phyloP scores from a whole-genome alignment of 2,888 invertebrate genomes.

The Tillus elongatus region DNA sequence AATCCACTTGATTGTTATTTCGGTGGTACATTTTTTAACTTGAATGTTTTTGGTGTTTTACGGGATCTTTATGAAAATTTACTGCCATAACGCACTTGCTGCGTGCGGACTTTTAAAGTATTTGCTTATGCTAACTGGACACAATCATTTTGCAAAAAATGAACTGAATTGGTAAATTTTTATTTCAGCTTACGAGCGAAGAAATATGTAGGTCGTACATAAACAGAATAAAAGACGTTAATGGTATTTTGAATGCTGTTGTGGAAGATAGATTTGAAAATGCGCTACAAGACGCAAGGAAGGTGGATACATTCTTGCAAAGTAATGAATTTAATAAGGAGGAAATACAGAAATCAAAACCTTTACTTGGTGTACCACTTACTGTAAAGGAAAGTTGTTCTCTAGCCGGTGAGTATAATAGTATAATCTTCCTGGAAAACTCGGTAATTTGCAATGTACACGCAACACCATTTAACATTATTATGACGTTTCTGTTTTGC shows the following conservation, averaged over 20 bases:
- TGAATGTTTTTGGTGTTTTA: too few species aligned
- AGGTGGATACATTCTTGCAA: slow-evolving; percentile 48
- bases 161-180: background rate
- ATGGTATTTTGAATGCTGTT: slow-evolving; percentile 68
- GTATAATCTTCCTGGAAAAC: too few species aligned
- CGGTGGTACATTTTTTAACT: too few species aligned
- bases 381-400: slow-evolving; percentile 75
- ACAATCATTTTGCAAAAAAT: background rate
- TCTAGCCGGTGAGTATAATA: slow-evolving; percentile 65
- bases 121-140: background rate
- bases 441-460: slow-evolving; percentile 15
- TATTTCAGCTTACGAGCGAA: slow-evolving; percentile 58
- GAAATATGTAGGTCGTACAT: slow-evolving; percentile 63
- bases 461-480: background rate
- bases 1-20: too few species aligned
- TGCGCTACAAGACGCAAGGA: slow-evolving; percentile 64
- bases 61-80: too few species aligned
- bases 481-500: too few species aligned
- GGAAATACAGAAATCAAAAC: slow-evolving; percentile 42
- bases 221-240: slow-evolving; percentile 67
- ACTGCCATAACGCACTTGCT: too few species aligned
- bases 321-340: slow-evolving; percentile 21
- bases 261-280: slow-evolving; percentile 67
- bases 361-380: slow-evolving; percentile 71
- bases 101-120: background rate